Base-by-base conservation (phyloP, 2,888 invertebrate genomes). In the Drosophila merina region DNA sequence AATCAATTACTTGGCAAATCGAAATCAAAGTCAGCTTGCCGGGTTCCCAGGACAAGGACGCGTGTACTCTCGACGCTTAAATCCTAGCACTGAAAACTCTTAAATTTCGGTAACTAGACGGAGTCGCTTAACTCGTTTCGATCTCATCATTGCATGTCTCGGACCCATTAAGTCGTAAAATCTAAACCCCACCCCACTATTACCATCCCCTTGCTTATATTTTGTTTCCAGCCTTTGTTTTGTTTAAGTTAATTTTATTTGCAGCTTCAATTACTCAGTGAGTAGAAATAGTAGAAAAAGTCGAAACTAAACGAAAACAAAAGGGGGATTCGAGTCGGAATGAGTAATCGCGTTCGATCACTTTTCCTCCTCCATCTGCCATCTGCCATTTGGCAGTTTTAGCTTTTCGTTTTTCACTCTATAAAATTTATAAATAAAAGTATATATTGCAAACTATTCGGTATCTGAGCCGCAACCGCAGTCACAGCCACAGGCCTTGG, bases 11-110 rank as follows among this genome's bases (percentile, higher is more conserved):
- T 55, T 42, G 33, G 45, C 52, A 57, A 57, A 63, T 60, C 66
- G 51, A 87, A 78, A 75, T 78, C 79, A 85, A 76, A 68, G 76
- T 55, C 82, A 87, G 86, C 85, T 77, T 81, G 79, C 64, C 57
- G 64, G 69, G 66, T 85, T 85, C 81, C 76, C 86, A 80, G 57
- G 68, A 12, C 30, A 58, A 52, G 59, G 49, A 36, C 72, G 55
- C 50, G 62, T 31, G 69, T 20, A 20, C 45, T 50, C 60, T 60
- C 8, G 14, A 40, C 3, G 14, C 40, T 20, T n/a, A 12, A 38
- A 33, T 33, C 3, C 3, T 10, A 7, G 38, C 38, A 38, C 2
- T 12, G 38, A 6, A n/a, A 12, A 5, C 38, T 7, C 38, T 42
- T 8, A 1, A 20, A 20, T 9, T 6, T 30, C 10, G 40, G 42